Evolutionary conservation across 2,797 vertebrate species (phyloP).

Genomic region (Chanos chanos): DNA sequence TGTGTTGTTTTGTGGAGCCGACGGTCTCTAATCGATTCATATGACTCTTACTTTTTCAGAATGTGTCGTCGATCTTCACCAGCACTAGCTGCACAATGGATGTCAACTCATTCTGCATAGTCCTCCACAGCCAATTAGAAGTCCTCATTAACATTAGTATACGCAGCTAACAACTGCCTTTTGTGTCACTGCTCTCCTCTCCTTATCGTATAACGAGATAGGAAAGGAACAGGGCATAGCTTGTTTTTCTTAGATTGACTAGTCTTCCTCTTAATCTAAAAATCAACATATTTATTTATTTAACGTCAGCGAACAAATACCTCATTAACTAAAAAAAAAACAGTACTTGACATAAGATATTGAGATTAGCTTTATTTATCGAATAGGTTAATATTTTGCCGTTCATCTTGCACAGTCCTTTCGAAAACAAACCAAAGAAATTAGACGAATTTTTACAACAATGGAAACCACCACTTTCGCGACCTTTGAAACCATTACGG

Average conservation of each 20-base stretch:
- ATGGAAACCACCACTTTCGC: slow-evolving; percentile 67
- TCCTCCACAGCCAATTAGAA: slow-evolving; percentile 57
- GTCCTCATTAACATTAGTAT: slow-evolving; percentile 49
- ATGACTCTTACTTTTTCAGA: slow-evolving; percentile 54
- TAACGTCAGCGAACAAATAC: slow-evolving; percentile 58
- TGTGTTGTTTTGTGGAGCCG: background rate
- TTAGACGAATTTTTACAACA: slow-evolving; percentile 16
- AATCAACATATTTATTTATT: slow-evolving; percentile 49
- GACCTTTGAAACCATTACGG: slow-evolving; percentile 52
- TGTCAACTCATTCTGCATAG: slow-evolving; percentile 41
- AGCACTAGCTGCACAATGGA: slow-evolving; percentile 69
- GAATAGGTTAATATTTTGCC: background rate
- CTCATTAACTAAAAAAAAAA: slow-evolving; percentile 50
- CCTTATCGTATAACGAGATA: slow-evolving; percentile 35
- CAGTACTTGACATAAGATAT: slow-evolving; percentile 9
- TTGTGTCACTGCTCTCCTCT: slow-evolving; percentile 17
- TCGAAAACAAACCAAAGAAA: background rate
- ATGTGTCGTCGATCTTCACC: slow-evolving; percentile 55
- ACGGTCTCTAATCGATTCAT: background rate
- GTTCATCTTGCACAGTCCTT: background rate
- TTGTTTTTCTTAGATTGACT: slow-evolving; percentile 31
- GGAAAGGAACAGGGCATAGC: slow-evolving; percentile 42
- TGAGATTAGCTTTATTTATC: slow-evolving; percentile 3
- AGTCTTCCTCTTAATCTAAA: slow-evolving; percentile 42
- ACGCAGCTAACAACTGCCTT: slow-evolving; percentile 69